Conservation (phyloP, 2,888 invertebrate species). For the Diarsia mendica region DNA sequence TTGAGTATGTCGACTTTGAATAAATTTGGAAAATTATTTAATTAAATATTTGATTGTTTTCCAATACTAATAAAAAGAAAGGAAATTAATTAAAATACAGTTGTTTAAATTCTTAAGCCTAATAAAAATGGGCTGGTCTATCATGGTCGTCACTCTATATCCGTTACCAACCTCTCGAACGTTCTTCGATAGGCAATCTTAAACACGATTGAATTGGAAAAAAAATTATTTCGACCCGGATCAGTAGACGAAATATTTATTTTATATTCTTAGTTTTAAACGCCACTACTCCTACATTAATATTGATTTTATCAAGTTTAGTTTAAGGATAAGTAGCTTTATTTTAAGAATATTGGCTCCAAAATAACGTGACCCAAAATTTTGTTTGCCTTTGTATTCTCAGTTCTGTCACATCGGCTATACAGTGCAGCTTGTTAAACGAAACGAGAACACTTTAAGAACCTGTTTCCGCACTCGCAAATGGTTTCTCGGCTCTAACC, state of each 20-base stretch:
- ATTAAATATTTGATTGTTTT: conserved; percentile 7
- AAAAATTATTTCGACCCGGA: conserved; percentile 74
- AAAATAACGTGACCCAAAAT: conserved; percentile 27
- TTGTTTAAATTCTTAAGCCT: conserved; percentile 30
- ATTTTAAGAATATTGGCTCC: conserved; percentile 9
- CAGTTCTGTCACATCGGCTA: conserved; percentile 74
- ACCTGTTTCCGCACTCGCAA: conserved; percentile 76
- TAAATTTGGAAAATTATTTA: neutral
- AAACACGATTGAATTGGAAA: conserved; percentile 79
- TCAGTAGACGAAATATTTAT: conserved; percentile 70
- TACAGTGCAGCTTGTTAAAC: conserved; percentile 73
- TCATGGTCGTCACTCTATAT: conserved; percentile 68
- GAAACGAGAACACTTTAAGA: conserved; percentile 79
- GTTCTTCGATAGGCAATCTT: conserved; percentile 81
- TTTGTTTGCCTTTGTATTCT: conserved; percentile 54
- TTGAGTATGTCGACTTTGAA: neutral
- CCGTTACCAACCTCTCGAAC: conserved; percentile 75
- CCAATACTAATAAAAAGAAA: conserved; percentile 2
- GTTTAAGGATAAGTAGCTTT: conserved; percentile 11
- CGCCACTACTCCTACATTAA: conserved; percentile 20
- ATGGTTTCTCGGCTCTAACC: conserved; percentile 76
- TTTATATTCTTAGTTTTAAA: conserved; percentile 52
- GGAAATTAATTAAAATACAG: conserved; percentile 5
- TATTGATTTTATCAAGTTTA: conserved; percentile 3
- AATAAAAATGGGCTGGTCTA: conserved; percentile 50